Conservation (phyloP, 37 sponge, comb jelly and placozoan genomes). For the Cliona cf. orientalis region DNA sequence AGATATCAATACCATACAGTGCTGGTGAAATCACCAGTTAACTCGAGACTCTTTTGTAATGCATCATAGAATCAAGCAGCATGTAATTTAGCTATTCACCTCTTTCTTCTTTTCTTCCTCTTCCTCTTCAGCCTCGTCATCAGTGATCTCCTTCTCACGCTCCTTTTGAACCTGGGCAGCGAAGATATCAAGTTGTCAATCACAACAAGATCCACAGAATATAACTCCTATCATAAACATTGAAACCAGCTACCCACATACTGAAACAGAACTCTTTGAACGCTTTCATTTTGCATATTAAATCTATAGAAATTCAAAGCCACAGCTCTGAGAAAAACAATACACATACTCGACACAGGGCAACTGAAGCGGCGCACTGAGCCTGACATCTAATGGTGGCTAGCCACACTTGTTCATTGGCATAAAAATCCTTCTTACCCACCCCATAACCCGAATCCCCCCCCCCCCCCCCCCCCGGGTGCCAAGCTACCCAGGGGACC, state of each 20-base stretch:
- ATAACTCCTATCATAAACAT: too few species aligned
- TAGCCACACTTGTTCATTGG: neutral
- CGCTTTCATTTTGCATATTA: neutral
- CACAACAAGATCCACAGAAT: too few species aligned
- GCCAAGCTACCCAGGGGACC: neutral
- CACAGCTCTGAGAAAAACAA: too few species aligned
- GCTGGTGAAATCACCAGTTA: too few species aligned
- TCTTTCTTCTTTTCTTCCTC: slow-evolving; percentile 70
- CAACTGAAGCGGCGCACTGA: too few species aligned
- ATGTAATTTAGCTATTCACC: slow-evolving; percentile 42
- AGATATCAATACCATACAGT: neutral
- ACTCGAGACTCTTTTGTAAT: neutral
- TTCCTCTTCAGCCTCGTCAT: slow-evolving; percentile 95
- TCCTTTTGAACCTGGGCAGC: slow-evolving; percentile 96
- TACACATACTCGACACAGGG: too few species aligned
- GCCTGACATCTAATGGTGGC: too few species aligned
- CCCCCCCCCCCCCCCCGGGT: too few species aligned
- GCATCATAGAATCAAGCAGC: neutral
- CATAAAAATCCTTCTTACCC: neutral
- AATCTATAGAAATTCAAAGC: too few species aligned
- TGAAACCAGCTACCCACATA: neutral
- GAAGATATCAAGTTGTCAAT: too few species aligned
- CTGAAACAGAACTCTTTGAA: neutral
- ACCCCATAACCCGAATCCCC: neutral
- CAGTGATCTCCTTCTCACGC: slow-evolving; percentile 92